Conservation (phyloP, 2,888 invertebrate genomes). For the Galeruca laticollis region DNA sequence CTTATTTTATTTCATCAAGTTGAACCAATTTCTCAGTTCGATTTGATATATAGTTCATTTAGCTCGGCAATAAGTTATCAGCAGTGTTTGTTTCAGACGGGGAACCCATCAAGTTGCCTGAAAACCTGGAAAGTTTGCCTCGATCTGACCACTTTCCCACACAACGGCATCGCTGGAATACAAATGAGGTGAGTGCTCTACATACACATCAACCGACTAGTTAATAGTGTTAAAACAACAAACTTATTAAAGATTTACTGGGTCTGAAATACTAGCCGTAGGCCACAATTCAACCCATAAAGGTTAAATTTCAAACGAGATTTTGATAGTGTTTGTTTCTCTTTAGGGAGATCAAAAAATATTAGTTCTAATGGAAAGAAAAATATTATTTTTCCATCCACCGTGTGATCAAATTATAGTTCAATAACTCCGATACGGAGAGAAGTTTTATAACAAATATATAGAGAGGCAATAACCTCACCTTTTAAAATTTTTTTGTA, state of each 20-base stretch:
- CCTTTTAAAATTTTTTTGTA: too few relatives aligned
- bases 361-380: too few relatives aligned
- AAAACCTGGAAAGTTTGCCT: constrained; percentile 94
- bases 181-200: constrained; percentile 87
- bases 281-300: constrained; percentile 18
- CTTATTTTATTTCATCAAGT: constrained; percentile 1
- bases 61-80: constrained; percentile 27
- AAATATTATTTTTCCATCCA: too few relatives aligned
- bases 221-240: constrained; percentile 41
- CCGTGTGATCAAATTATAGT: too few relatives aligned
- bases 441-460: too few relatives aligned
- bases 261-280: constrained; percentile 5
- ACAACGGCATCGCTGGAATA: constrained; percentile 98
- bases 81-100: constrained; percentile 75
- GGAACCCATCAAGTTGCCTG: constrained; percentile 92
- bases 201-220: constrained; percentile 14
- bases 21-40: not conserved
- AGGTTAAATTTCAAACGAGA: constrained; percentile 26
- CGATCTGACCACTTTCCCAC: constrained; percentile 94
- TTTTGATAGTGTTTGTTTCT: constrained; percentile 15
- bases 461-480: too few relatives aligned
- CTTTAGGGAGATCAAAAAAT: too few relatives aligned
- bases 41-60: constrained; percentile 4
- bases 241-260: constrained; percentile 45
- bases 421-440: too few relatives aligned